Conservation (phyloP, 2,113 vertebrate genomes). For the Cinclus cinclus region DNA sequence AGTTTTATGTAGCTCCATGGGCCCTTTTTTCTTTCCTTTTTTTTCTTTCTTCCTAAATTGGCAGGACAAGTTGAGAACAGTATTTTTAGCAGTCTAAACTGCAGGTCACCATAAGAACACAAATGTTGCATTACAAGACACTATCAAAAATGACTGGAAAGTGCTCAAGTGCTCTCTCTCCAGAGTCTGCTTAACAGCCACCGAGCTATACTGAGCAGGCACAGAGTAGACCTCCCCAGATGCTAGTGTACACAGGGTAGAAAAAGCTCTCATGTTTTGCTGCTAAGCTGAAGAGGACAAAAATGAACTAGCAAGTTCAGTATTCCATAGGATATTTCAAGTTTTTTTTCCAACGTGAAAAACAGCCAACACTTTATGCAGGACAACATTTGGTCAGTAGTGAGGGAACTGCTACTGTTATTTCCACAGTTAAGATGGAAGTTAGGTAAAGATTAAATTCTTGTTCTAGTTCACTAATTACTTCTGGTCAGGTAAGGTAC, state of each 20-base stretch:
- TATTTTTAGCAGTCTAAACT: background rate
- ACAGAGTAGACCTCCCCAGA: background rate
- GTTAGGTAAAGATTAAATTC: background rate
- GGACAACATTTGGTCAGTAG: background rate
- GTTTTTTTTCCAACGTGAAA: background rate
- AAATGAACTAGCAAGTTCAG: background rate
- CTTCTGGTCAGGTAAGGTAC: background rate
- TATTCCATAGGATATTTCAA: background rate
- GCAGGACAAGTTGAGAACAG: background rate
- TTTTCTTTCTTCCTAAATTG: background rate
- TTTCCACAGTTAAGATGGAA: background rate
- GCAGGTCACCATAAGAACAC: background rate
- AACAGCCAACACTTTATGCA: background rate
- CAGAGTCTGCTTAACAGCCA: background rate
- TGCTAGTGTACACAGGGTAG: background rate
- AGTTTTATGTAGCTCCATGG: background rate
- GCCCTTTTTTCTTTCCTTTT: background rate
- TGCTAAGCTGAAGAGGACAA: background rate
- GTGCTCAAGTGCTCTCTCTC: background rate
- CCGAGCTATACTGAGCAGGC: background rate
- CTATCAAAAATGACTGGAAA: background rate
- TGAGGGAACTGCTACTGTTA: background rate
- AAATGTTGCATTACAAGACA: background rate
- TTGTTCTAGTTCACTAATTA: background rate
- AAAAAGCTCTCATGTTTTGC: background rate